Evolutionary conservation across 2,113 vertebrate species (phyloP).

Genomic region (Dendrocopos noguchii): DNA sequence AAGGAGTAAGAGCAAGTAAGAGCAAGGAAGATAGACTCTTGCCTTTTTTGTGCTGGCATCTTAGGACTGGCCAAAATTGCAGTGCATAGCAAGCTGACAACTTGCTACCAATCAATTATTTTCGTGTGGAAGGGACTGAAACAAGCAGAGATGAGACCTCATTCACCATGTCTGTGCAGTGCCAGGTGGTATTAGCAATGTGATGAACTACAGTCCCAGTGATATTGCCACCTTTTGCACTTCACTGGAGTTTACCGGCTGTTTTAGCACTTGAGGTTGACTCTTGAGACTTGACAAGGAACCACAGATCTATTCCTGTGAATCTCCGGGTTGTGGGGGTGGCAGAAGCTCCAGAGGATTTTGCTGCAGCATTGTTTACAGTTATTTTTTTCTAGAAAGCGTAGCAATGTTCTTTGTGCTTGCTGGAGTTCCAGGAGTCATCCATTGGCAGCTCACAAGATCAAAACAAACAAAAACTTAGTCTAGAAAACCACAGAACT

Average conservation of each 20-base stretch:
- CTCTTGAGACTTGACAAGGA: background rate
- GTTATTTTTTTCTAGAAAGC: background rate
- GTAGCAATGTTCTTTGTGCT: background rate
- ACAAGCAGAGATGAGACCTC: background rate
- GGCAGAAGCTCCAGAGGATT: background rate
- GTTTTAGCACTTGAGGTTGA: background rate
- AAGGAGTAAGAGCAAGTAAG: no score
- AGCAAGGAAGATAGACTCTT: background rate
- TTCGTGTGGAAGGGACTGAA: background rate
- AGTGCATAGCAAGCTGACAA: background rate
- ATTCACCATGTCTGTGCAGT: background rate
- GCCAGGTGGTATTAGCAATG: background rate
- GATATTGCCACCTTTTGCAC: background rate
- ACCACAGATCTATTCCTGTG: background rate
- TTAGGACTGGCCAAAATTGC: background rate
- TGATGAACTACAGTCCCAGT: background rate
- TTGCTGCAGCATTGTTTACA: background rate
- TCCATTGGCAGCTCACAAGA: background rate
- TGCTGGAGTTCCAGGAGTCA: background rate
- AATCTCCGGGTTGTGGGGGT: background rate
- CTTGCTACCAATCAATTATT: slow-evolving; percentile 13
- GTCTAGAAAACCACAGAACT: background rate
- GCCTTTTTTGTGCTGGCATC: background rate
- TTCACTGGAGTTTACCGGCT: background rate
- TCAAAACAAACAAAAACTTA: background rate